A percentile compares a stretch with the other conserved stretches of the same genome.
These are phyloP conservation scores for Tachina grossa DNA, from an alignment of 2,888 invertebrate species.

Conservation along the genomic window DNA sequence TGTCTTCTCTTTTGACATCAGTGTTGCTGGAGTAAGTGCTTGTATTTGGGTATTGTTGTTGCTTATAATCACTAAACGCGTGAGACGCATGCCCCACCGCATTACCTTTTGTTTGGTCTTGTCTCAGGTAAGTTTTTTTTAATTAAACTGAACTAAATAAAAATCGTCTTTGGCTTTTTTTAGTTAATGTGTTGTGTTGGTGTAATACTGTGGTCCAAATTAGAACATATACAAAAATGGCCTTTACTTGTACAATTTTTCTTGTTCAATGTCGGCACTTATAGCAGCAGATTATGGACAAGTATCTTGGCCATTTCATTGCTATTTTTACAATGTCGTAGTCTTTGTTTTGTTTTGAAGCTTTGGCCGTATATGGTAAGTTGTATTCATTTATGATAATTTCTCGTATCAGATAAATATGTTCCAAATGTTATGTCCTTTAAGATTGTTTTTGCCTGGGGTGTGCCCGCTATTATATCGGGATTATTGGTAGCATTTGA, in stretches of 20 bases:
- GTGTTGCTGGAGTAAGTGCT: slow-evolving; percentile 90
- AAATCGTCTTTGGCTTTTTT: slow-evolving; percentile 50
- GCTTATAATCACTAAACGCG: slow-evolving; percentile 89
- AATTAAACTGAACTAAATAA: neutral
- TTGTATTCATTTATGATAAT: slow-evolving; percentile 10
- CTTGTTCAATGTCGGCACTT: slow-evolving; percentile 89
- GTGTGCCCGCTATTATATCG: slow-evolving; percentile 87
- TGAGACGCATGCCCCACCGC: slow-evolving; percentile 90
- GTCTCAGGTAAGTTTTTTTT: slow-evolving; percentile 88
- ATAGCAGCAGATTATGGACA: slow-evolving; percentile 93
- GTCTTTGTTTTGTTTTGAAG: slow-evolving; percentile 91
- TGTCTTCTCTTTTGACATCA: slow-evolving; percentile 92
- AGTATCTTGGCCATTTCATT: slow-evolving; percentile 91
- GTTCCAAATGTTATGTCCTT: slow-evolving; percentile 71
- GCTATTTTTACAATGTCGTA: slow-evolving; percentile 91
- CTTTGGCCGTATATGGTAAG: slow-evolving; percentile 87
- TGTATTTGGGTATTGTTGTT: slow-evolving; percentile 91
- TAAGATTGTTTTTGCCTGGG: slow-evolving; percentile 86
- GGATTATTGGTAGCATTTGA: slow-evolving; percentile 86
- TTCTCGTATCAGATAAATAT: neutral
- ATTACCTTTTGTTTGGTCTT: slow-evolving; percentile 90
- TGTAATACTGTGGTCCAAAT: slow-evolving; percentile 89
- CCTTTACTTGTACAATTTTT: slow-evolving; percentile 89
- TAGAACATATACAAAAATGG: slow-evolving; percentile 85
- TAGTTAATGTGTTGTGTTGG: slow-evolving; percentile 88